Evolutionary conservation across 2,113 vertebrate species (phyloP), one percentile per base, ranked within the genome.

Genomic region (Azemiops feae): DNA sequence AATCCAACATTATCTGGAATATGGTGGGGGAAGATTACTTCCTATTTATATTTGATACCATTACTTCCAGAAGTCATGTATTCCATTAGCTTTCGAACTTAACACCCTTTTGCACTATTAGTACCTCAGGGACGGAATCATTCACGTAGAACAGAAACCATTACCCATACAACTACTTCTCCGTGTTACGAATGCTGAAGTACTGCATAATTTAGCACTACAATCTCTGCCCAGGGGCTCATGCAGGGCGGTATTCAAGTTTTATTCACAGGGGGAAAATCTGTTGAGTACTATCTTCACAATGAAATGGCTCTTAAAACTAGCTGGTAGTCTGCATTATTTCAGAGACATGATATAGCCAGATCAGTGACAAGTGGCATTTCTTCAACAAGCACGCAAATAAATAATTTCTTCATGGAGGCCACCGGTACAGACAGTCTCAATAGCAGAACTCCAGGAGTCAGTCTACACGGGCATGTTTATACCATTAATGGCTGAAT

Each of bases 71-170:
- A 93, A 81, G 25, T 55, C 89, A 57, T 50, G 39, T 50, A 81
- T 89, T 81, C 39, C 52, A 81, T 89, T 91, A 92, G 58, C 60
- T 52, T 92, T 92, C 88, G 87, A 92, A 81, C 87, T 54, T 43
- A 54, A 53, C 54, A 45, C 39, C 39, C 52, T 27, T 43, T 25
- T 81, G 5, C 20, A 88, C 25, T 88, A 85, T 39, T 81, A 52
- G 3, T 50, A 88, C 39, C 34, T 20, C 88, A 55, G 23, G 74
- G 89, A 91, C 45, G 2, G 27, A 52, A 92, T 89, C 34, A 11
- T 45, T 55, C 30, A 91, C 14, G 92, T 43, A 85, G 74, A 30
- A 81, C 27, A 14, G 45, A 91, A 86, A 90, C 53, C n/a, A 60
- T 45, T 47, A 91, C 87, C 8, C 20, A 25, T 86, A 87, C 74